A percentile compares a stretch with the other conserved stretches of the same genome.
phyloP scores from a whole-genome alignment of 2,797 vertebrate species.

The Hylomyscus alleni region DNA sequence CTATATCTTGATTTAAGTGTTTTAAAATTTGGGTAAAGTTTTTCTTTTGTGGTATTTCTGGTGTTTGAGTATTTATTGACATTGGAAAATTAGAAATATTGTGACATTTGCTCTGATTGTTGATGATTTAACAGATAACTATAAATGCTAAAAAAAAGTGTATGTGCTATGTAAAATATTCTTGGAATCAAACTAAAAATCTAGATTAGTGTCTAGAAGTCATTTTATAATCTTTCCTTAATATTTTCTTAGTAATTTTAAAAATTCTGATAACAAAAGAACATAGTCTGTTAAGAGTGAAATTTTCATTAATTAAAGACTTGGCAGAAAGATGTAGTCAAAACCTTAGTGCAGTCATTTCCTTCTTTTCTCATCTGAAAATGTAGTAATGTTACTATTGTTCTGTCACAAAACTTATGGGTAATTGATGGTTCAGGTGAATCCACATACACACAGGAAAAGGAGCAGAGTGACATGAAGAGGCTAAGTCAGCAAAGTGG shows the following conservation, averaged over 20 bases:
- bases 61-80: constrained; percentile 1
- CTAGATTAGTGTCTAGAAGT: background rate
- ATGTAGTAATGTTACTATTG: background rate
- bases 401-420: background rate
- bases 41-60: constrained; percentile 41
- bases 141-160: constrained; percentile 19
- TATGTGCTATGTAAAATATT: background rate
- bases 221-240: constrained; percentile 8
- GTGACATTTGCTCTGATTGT: background rate
- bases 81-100: constrained; percentile 40
- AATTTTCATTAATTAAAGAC: background rate
- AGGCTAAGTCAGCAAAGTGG: background rate
- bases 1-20: constrained; percentile 2
- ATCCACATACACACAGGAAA: background rate
- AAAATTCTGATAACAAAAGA: background rate
- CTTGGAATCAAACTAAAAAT: background rate
- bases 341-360: background rate
- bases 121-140: background rate
- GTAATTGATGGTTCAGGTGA: background rate
- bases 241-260: background rate
- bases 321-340: background rate
- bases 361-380: background rate
- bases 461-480: background rate
- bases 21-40: background rate
- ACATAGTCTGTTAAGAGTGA: background rate